phyloP scores from a whole-genome alignment of 1,140 invertebrate species.

The Thereuonema tuberculata region DNA sequence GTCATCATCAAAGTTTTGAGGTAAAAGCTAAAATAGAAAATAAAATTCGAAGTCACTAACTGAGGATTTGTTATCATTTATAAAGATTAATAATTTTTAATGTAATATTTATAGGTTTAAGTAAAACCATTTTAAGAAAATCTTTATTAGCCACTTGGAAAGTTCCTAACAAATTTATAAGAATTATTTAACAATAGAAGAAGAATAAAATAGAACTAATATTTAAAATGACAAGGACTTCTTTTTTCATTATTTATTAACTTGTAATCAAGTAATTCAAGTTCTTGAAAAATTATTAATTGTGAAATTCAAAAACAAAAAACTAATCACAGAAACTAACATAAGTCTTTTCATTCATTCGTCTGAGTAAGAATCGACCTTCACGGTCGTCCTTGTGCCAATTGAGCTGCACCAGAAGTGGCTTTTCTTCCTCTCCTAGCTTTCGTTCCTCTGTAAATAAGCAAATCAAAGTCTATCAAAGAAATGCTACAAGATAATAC shows the following conservation, averaged over 20 bases:
- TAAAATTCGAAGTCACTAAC: not conserved
- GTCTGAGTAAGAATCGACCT: conserved; percentile 84
- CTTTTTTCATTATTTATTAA: too few relatives aligned
- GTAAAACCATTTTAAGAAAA: too few relatives aligned
- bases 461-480: too few relatives aligned
- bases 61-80: not conserved
- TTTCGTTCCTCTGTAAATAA: conserved; percentile 64
- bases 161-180: too few relatives aligned
- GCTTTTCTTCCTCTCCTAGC: conserved; percentile 78
- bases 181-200: too few relatives aligned
- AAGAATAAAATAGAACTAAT: too few relatives aligned
- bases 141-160: too few relatives aligned
- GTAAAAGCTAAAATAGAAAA: conserved; percentile 34
- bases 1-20: conserved; percentile 43
- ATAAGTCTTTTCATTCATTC: conserved; percentile 56
- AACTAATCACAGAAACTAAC: conserved; percentile 21
- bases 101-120: too few relatives aligned
- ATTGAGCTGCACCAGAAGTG: conserved; percentile 92
- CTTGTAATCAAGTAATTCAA: too few relatives aligned
- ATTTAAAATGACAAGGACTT: too few relatives aligned
- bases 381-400: conserved; percentile 98
- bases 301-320: too few relatives aligned
- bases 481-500: not conserved
- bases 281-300: too few relatives aligned
- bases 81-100: not conserved